phyloP scores from a whole-genome alignment of 1,140 invertebrate genomes.

The Neodiprion fabricii region DNA sequence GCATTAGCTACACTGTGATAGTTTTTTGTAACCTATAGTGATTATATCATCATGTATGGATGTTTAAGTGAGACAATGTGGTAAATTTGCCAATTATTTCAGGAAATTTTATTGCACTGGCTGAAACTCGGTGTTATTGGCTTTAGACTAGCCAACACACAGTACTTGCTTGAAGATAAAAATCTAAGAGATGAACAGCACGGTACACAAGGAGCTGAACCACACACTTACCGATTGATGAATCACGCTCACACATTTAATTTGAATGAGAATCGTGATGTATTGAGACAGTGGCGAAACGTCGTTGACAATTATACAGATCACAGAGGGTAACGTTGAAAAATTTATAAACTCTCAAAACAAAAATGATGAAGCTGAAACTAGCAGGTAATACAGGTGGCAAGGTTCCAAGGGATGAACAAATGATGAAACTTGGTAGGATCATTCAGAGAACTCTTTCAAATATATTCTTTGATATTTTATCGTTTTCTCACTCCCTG shows the following conservation, averaged over 20 bases:
- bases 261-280: slow-evolving; percentile 60
- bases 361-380: too few species aligned
- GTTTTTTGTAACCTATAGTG: slow-evolving; percentile 17
- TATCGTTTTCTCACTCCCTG: too few species aligned
- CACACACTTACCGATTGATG: slow-evolving; percentile 65
- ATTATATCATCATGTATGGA: background rate
- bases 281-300: slow-evolving; percentile 68
- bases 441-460: too few species aligned
- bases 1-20: slow-evolving; percentile 5
- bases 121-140: slow-evolving; percentile 75
- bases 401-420: too few species aligned
- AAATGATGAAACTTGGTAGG: too few species aligned
- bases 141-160: slow-evolving; percentile 73
- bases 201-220: slow-evolving; percentile 32
- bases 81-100: slow-evolving; percentile 28
- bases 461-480: too few species aligned
- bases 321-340: slow-evolving; percentile 46
- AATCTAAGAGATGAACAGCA: slow-evolving; percentile 59
- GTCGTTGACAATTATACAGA: slow-evolving; percentile 63
- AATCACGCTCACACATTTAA: slow-evolving; percentile 67
- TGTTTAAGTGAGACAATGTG: background rate
- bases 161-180: slow-evolving; percentile 69
- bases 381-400: too few species aligned
- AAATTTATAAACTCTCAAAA: background rate
- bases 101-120: slow-evolving; percentile 72